Base-by-base conservation (phyloP, 2,113 vertebrate genomes). In the Aegithalos caudatus region DNA sequence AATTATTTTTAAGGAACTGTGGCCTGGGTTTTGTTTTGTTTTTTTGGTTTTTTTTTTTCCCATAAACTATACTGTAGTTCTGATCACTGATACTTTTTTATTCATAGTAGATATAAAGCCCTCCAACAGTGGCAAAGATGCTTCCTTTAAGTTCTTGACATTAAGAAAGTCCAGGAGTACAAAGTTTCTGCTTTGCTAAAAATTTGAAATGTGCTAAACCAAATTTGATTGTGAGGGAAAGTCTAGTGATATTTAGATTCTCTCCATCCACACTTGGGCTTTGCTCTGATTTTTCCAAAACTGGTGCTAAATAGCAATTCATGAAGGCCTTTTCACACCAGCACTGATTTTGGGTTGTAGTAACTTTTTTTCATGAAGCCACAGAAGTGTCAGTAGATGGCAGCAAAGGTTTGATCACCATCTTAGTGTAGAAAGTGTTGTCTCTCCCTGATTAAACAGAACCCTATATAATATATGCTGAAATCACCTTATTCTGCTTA, bases 301-400 rank as follows among this genome's bases (percentile, higher is more conserved):
- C 10, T 22, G 19, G 5, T 88, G 20, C 11, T 7, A 0, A 50
- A 58, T 25, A 40, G 10, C 29, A 47, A 21, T 72, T 81, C 2
- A 14, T 17, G 24, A 42, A 53, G 37, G 35, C 23, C 44, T 51
- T 1, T n/a, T 64, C 25, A 17, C 25, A 17, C 22, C 25, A 44
- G 38, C 35, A 2, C 22, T 29, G 57, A 19, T 42, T 83, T 62
- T 33, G 29, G 29, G 21, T 19, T 47, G 10, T 35, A 28, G 33
- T 18, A 40, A 29, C 12, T 61, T 31, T 44, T 90, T 78, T 58
- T 38, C 23, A 4, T 50, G n/a, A 40, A 83, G 24, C 40, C 29
- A 16, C 11, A 7, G 56, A 82, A 42, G 12, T 50, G 72, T 90
- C 96, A 88, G 42, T 92, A 97, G 95, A 81, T 96, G 94, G 92